Conservation (phyloP, 2,113 vertebrate genomes). For the Notechis scutatus region DNA sequence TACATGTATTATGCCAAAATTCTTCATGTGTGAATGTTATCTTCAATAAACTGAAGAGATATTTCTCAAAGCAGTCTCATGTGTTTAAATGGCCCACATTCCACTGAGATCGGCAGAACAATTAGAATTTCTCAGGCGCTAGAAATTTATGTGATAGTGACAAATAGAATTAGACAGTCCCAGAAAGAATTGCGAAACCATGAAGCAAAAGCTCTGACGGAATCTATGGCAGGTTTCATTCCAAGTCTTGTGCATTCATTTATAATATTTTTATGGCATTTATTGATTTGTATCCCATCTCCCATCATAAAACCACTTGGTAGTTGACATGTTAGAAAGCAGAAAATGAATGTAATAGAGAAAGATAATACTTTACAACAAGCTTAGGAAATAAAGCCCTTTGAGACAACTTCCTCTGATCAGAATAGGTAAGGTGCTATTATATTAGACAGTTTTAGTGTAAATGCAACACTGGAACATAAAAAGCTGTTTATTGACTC, state of each 20-base stretch:
- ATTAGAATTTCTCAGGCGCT: neutral
- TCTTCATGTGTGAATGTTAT: rapidly evolving
- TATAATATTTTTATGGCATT: neutral
- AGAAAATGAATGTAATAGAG: neutral
- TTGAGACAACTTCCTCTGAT: neutral
- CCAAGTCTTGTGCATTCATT: neutral
- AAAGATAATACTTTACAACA: neutral
- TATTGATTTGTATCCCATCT: neutral
- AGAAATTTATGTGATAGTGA: neutral
- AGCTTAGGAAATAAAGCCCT: neutral
- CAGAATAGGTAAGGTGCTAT: neutral
- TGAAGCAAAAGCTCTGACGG: neutral
- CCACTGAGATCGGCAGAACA: neutral
- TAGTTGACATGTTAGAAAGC: neutral
- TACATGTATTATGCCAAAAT: neutral
- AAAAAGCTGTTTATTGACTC: neutral
- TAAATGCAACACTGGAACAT: neutral
- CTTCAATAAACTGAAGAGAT: neutral
- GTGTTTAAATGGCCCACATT: neutral
- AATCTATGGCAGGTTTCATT: neutral
- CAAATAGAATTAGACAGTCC: neutral
- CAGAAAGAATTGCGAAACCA: neutral
- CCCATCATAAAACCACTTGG: neutral
- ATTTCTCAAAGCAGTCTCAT: neutral
- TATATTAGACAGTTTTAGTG: neutral